phyloP scores from a whole-genome alignment of 2,888 invertebrate genomes.

The Bedellia somnulentella region DNA sequence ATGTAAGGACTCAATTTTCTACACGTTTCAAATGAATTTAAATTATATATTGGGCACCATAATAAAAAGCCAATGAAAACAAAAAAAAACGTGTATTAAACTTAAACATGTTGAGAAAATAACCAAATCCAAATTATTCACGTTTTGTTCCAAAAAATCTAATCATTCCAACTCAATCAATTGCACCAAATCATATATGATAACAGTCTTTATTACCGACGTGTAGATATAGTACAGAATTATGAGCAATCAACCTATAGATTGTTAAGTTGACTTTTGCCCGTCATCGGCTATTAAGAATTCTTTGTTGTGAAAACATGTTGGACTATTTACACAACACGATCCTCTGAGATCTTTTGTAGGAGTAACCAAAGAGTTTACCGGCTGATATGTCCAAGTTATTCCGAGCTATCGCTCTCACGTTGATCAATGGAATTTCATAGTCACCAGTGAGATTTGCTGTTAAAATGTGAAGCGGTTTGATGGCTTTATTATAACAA shows the following conservation, averaged over 20 bases:
- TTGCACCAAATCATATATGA: conserved; percentile 19
- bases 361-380: conserved; percentile 40
- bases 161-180: no score
- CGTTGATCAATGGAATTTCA: conserved; percentile 50
- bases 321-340: conserved; percentile 60
- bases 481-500: conserved; percentile 47
- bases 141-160: no score
- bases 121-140: no score
- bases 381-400: conserved; percentile 27
- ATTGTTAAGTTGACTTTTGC: conserved; percentile 55
- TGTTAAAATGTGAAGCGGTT: conserved; percentile 44
- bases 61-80: no score
- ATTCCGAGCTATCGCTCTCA: conserved; percentile 47
- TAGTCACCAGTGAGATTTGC: conserved; percentile 56
- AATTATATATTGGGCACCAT: no score
- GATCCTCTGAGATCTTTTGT: conserved; percentile 42
- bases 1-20: no score
- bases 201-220: conserved; percentile 24
- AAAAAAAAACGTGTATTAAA: no score
- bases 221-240: conserved; percentile 33
- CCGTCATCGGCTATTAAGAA: conserved; percentile 60
- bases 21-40: no score
- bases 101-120: no score
- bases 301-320: conserved; percentile 60
- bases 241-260: conserved; percentile 51